These are phyloP conservation scores for Lycodopsis pacificus DNA, from an alignment of 2,797 vertebrate species.

Conservation along the genomic window DNA sequence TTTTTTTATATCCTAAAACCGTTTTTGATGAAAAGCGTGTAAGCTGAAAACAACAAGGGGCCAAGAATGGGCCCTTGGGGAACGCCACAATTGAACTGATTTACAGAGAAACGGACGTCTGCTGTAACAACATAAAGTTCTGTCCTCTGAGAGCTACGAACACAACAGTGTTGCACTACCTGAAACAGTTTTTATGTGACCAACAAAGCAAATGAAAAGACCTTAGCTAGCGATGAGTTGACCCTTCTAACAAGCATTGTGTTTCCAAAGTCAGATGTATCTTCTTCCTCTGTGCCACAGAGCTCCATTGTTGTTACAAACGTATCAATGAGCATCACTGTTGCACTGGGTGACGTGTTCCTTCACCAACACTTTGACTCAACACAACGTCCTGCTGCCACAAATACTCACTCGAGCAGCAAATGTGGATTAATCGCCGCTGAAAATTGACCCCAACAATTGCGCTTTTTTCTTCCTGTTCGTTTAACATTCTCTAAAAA, in stretches of 20 bases:
- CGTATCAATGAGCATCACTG: background rate
- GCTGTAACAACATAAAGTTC: background rate
- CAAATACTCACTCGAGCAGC: background rate
- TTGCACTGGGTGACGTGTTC: background rate
- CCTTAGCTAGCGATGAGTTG: background rate
- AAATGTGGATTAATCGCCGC: no score
- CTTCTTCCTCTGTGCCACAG: background rate
- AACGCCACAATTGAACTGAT: background rate
- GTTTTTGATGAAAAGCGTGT: background rate
- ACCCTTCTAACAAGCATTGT: no score
- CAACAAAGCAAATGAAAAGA: no score
- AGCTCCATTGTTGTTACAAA: background rate
- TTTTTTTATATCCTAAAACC: background rate
- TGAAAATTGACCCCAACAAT: no score
- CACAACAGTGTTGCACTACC: background rate
- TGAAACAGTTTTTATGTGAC: background rate
- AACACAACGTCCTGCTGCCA: no score
- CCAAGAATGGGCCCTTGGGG: constrained; percentile 12
- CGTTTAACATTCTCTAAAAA: no score
- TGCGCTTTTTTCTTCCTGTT: no score
- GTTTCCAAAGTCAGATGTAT: background rate
- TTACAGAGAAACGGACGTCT: background rate
- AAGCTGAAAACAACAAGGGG: constrained; percentile 12
- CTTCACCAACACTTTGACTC: background rate
- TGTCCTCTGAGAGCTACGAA: background rate